Evolutionary conservation across 1,140 invertebrate species (phyloP).

Genomic region (Cyclargus thomasi): DNA sequence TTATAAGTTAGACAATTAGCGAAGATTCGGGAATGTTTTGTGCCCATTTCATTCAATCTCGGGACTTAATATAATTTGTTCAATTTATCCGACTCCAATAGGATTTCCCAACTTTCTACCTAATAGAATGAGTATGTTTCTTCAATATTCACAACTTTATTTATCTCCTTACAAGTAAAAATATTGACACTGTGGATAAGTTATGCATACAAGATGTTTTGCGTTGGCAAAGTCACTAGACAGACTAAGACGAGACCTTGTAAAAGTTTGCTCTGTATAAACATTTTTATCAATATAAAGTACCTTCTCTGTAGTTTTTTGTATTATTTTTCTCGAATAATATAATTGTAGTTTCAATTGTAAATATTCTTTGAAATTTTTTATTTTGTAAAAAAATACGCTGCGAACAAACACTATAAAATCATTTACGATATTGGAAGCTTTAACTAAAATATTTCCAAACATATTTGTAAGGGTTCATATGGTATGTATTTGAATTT

Average conservation of each 20-base stretch:
- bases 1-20: slow-evolving; percentile 14
- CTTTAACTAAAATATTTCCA: background rate
- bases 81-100: background rate
- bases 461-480: background rate
- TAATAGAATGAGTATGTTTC: background rate
- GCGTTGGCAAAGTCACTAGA: too few relatives aligned
- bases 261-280: too few relatives aligned
- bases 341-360: too few relatives aligned
- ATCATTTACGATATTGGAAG: background rate
- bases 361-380: background rate
- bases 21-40: background rate
- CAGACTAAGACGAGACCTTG: too few relatives aligned
- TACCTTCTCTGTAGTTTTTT: background rate
- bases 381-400: background rate
- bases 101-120: too few relatives aligned
- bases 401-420: background rate
- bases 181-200: too few relatives aligned
- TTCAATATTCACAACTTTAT: background rate
- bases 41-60: background rate
- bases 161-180: too few relatives aligned
- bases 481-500: background rate
- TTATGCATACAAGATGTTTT: too few relatives aligned
- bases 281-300: too few relatives aligned
- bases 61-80: background rate
- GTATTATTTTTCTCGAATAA: too few relatives aligned